Evolutionary conservation across 35 echinoderm and acorn worm species (phyloP), one percentile per base, ranked within the genome.

Genomic region (Apostichopus californicus): DNA sequence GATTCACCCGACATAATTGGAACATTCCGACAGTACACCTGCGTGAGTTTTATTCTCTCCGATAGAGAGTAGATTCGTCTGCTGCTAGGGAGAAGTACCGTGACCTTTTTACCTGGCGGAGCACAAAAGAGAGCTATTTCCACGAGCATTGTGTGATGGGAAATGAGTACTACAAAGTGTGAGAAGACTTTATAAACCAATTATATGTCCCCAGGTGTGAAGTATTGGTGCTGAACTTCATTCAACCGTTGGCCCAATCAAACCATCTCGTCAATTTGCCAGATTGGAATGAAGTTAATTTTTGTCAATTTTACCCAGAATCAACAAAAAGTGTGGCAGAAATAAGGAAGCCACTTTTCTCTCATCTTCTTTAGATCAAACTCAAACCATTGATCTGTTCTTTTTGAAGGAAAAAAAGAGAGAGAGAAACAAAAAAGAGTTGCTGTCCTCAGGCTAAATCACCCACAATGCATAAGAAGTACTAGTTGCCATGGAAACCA

Each of bases 241-340:
- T 83, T 9, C 5, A 53, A 8, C 8, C 80, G 8, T 5, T 80
- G n/a, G 10, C 55, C 4, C 12, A 55, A 54, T 83, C 11, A 55
- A 83, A 13, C 80, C 79, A 15, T 81, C 55, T 83, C 77, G 6
- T 56, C 80, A 83, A 55, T 55, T 83, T 83, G 10, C 46, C 55
- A 83, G 54, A 83, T 83, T 56, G 80, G 26, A 46, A 55, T 54
- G 46, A 56, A 83, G 25, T 83, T 56, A 83, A 83, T 83, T 83
- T 55, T 83, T 83, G 9, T 83, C 80, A 83, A 56, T 55, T 83
- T 83, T 34, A 55, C n/a, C 9, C 2, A 83, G 55, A 83, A 56
- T 56, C 52, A 83, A 56, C 18, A 83, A 53, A 3, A 53, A 11
- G 18, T 14, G 63, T 18, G 64, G 9, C 11, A 18, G 64, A 68